Percentiles rank a stretch among this genome's conserved stretches.
Evolutionary conservation across 2,113 vertebrate genomes (phyloP).

Genomic region (Opisthocomus hoazin): DNA sequence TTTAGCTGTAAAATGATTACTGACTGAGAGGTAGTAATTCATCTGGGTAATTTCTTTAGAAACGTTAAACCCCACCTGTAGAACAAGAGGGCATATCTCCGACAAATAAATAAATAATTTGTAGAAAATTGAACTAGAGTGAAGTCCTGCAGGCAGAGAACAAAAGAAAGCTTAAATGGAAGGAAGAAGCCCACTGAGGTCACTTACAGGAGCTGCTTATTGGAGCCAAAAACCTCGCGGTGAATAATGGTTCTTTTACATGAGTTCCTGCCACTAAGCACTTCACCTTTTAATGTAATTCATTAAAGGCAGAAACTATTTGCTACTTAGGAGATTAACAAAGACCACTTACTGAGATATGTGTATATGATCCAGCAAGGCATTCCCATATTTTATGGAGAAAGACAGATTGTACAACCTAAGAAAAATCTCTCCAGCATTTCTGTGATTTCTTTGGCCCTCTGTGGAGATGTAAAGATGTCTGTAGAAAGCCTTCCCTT

Average conservation of each 20-base stretch:
- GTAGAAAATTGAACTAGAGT: not conserved
- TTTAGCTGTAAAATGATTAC: not conserved
- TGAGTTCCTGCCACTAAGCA: not conserved
- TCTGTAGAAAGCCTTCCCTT: not conserved
- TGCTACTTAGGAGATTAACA: not conserved
- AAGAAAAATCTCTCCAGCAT: not conserved
- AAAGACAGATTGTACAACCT: not conserved
- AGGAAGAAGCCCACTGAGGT: not conserved
- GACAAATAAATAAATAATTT: not conserved
- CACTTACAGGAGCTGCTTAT: not conserved
- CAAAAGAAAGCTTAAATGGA: not conserved
- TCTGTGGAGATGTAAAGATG: not conserved
- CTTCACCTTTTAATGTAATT: constrained; percentile 19
- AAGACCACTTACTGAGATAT: not conserved
- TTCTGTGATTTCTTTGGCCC: constrained; percentile 16
- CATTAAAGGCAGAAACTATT: constrained; percentile 21
- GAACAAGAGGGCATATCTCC: not conserved
- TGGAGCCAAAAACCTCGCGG: not conserved
- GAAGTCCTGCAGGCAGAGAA: not conserved
- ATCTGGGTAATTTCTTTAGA: not conserved
- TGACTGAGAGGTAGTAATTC: not conserved
- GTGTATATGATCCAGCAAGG: not conserved
- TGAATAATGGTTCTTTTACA: constrained; percentile 2
- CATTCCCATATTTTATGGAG: not conserved
- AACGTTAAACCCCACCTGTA: not conserved